Evolutionary conservation across 2,797 vertebrate species (phyloP).

Genomic region (Syngnathus acus): DNA sequence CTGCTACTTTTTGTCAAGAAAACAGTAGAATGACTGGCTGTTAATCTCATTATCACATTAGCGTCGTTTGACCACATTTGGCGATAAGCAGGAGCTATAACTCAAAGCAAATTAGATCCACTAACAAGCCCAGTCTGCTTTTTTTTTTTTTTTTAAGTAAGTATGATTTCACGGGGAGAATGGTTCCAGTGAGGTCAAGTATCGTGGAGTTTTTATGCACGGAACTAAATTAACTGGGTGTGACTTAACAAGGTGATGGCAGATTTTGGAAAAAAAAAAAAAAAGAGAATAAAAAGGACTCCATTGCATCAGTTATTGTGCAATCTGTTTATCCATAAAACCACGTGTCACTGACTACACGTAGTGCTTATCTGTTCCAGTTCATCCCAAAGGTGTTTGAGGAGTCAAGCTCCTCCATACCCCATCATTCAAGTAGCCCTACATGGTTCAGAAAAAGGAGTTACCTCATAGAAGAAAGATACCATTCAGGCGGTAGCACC

Average conservation of each 20-base stretch:
- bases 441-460: background rate
- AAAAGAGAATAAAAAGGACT: background rate
- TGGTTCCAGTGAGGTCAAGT: background rate
- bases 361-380: background rate
- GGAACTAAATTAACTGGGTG: background rate
- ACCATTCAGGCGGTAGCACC: no score
- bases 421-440: background rate
- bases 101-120: conserved; percentile 21
- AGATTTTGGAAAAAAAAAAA: background rate
- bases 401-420: background rate
- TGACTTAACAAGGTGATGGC: background rate
- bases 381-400: background rate
- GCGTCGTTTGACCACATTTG: conserved; percentile 10
- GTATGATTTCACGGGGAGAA: background rate
- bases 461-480: no score
- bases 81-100: conserved; percentile 33
- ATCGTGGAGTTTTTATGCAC: background rate
- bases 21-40: conserved; percentile 29
- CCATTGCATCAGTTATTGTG: background rate
- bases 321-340: background rate
- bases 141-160: background rate
- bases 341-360: background rate
- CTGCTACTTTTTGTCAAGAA: conserved; percentile 11
- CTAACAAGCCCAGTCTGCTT: conserved; percentile 4
- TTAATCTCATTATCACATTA: conserved; percentile 50